A percentile compares a stretch with the other conserved stretches of the same genome.
phyloP scores from a whole-genome alignment of 2,113 vertebrate species.

The Psammodynastes pulverulentus region DNA sequence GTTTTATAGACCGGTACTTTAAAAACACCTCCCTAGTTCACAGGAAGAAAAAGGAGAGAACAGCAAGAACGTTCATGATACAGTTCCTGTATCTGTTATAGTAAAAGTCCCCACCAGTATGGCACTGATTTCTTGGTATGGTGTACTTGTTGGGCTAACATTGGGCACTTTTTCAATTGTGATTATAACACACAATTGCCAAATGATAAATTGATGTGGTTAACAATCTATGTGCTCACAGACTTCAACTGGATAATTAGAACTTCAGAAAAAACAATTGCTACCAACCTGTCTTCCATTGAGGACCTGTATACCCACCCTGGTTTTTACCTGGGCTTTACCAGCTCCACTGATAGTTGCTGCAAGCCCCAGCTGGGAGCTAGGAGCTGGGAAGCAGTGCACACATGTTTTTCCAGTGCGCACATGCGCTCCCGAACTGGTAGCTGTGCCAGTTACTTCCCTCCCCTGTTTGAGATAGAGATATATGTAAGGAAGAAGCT shows the following conservation, averaged over 20 bases:
- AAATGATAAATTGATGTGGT: background rate
- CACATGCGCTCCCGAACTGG: too few relatives aligned
- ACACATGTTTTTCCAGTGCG: too few relatives aligned
- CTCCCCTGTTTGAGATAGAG: too few relatives aligned
- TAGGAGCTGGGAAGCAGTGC: too few relatives aligned
- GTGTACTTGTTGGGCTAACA: background rate
- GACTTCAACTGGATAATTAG: too few relatives aligned
- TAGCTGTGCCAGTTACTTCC: too few relatives aligned
- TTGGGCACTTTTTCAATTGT: background rate
- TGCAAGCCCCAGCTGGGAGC: too few relatives aligned
- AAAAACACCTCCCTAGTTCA: background rate
- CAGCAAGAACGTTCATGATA: background rate
- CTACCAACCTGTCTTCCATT: too few relatives aligned
- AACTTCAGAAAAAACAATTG: too few relatives aligned
- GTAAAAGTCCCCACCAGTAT: background rate
- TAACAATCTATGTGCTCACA: background rate
- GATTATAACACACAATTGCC: background rate
- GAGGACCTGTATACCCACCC: too few relatives aligned
- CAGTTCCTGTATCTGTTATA: background rate
- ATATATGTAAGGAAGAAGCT: background rate
- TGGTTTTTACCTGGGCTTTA: too few relatives aligned
- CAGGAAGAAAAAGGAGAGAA: background rate
- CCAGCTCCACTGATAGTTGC: too few relatives aligned
- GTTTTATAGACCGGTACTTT: background rate
- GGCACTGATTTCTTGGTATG: background rate